Percentiles rank a stretch among this genome's conserved stretches.
phyloP scores from a whole-genome alignment of 2,113 vertebrate species.

The Ranitomeya variabilis region DNA sequence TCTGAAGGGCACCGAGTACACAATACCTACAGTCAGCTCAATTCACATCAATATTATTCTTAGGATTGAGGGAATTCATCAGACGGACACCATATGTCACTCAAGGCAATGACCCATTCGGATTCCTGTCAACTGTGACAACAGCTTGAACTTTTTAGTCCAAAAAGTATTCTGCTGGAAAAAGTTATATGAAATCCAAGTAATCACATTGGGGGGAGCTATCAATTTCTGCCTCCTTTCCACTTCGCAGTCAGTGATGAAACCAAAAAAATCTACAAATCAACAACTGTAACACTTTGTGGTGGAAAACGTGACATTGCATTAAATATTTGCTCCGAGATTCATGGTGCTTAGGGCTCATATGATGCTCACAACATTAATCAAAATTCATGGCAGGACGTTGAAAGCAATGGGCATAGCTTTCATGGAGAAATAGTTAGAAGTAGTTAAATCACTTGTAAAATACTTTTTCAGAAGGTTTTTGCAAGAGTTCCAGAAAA shows the following conservation, averaged over 20 bases:
- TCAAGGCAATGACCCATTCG: slow-evolving; percentile 33
- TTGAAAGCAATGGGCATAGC: neutral
- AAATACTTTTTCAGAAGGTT: neutral
- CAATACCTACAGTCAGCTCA: neutral
- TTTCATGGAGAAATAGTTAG: neutral
- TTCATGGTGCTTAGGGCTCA: neutral
- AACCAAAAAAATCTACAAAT: neutral
- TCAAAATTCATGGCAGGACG: neutral
- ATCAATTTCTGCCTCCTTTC: neutral
- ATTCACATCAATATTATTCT: slow-evolving; percentile 16
- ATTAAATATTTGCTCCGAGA: neutral
- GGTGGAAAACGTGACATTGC: neutral
- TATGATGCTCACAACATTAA: neutral
- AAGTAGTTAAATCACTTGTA: neutral
- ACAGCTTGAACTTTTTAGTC: slow-evolving; percentile 2
- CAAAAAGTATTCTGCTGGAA: slow-evolving; percentile 17
- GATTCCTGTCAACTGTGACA: slow-evolving; percentile 26
- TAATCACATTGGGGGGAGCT: neutral
- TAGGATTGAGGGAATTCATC: slow-evolving; percentile 19
- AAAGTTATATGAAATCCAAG: neutral
- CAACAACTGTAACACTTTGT: slow-evolving; percentile 4
- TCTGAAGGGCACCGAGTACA: neutral
- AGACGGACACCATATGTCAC: slow-evolving; percentile 28
- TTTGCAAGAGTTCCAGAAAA: neutral
- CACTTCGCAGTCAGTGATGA: neutral